Evolutionary conservation across 1,140 invertebrate species (phyloP), one percentile per base, ranked within the genome.

Genomic region (Lepidurus couesii): DNA sequence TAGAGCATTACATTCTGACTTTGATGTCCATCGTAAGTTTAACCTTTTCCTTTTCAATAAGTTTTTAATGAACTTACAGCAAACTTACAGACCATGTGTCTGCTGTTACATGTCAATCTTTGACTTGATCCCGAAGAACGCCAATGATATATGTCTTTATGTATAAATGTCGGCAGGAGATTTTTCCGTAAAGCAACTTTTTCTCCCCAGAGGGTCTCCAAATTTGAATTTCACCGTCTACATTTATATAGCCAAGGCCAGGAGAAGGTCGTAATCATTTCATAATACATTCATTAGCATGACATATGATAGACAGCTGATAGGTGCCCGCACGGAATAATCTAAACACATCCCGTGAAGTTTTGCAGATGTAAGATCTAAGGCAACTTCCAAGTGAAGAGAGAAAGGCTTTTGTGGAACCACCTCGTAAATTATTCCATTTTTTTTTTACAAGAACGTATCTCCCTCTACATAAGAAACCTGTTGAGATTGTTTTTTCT

Each of bases 11-110:
- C 82, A 89, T 95, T 79, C 86, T 95, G 42, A 93, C 91, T 13
- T 86, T 95, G 13, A 92, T 95, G 88, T 91, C 90, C 65, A 92
- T 92, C 82, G 93, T 94, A 86, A 86, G 85, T 83, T 77, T 74
- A 42, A 10, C 43, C 7, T 44, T 42, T 44, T 44, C 47, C 13
- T 21, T 65, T 16, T 34, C 74, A 75, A 42, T 44, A 4, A 10
- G 75, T 24, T 76, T 42, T 11, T 34, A 42, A 21, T 44, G 24
- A 21, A 16, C 16, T 47, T 44, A 44, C 7, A 75, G 10, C 74
- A 13, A 75, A 3, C 34, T 4, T 34, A 34, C 34, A 34, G 34
- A 34, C 34, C 34, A 34, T 4, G 34, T 34, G 34, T 34, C 34
- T 34, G 3, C 34, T 34, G 34, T 34, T 34, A 4, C 34, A 34